Evolutionary conservation across 1,140 invertebrate species (phyloP).

Genomic region (Cryptotermes secundus): DNA sequence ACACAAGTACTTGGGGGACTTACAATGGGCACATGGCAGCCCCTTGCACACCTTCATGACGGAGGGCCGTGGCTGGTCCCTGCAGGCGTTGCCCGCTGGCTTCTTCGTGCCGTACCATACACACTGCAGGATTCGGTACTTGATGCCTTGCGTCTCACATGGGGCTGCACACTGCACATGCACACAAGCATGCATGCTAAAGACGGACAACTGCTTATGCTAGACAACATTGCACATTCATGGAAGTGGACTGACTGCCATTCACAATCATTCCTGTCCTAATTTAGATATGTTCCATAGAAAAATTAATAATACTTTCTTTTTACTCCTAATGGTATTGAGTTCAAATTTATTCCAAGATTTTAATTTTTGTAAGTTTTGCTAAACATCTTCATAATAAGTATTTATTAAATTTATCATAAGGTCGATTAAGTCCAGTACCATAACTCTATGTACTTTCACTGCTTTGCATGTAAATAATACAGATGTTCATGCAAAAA

Average conservation of each 20-base stretch:
- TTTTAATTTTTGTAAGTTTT: no score
- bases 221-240: neutral
- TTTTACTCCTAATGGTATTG: no score
- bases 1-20: conserved; percentile 33
- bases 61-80: conserved; percentile 66
- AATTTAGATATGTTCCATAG: neutral
- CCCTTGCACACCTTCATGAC: conserved; percentile 76
- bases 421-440: no score
- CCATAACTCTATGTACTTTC: no score
- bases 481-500: no score
- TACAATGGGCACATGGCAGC: conserved; percentile 58
- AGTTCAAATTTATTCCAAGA: no score
- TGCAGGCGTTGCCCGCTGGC: conserved; percentile 78
- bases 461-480: no score
- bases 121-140: conserved; percentile 82
- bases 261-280: neutral
- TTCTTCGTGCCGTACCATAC: conserved; percentile 82
- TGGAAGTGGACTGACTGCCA: neutral
- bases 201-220: neutral
- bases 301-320: no score
- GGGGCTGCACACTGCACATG: conserved; percentile 69
- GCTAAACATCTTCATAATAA: no score
- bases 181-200: conserved; percentile 24
- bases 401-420: no score
- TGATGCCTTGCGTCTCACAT: conserved; percentile 71